These are phyloP conservation scores for Tenthredo mesomela DNA, from an alignment of 2,888 invertebrate genomes.

Conservation along the genomic window DNA sequence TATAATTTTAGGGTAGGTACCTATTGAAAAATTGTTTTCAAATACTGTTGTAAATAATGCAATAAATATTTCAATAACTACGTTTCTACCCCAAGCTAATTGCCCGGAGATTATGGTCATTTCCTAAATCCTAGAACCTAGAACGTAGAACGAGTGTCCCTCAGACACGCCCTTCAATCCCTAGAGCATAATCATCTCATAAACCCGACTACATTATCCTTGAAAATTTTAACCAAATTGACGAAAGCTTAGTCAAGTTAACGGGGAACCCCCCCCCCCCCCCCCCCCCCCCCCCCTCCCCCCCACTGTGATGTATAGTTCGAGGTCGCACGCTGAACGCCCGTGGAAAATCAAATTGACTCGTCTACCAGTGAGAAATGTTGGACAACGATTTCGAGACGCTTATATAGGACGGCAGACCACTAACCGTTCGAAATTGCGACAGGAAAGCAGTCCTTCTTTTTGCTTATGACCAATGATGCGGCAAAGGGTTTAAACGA, in stretches of 20 bases:
- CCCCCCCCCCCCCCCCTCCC: conserved; percentile 18
- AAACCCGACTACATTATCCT: conserved; percentile 15
- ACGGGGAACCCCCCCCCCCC: conserved; percentile 26
- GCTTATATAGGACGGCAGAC: conserved; percentile 25
- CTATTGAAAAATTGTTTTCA: neutral
- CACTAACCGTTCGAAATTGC: conserved; percentile 50
- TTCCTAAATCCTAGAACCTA: neutral
- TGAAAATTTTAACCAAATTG: conserved; percentile 44
- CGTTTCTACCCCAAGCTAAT: conserved; percentile 24
- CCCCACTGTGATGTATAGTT: conserved; percentile 2
- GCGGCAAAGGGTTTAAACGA: conserved; percentile 9
- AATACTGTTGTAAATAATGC: conserved; percentile 22
- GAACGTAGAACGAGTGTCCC: conserved; percentile 15
- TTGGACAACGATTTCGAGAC: conserved; percentile 42
- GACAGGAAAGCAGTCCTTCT: conserved; percentile 43
- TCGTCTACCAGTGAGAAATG: conserved; percentile 40
- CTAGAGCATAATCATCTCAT: neutral
- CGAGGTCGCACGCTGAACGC: conserved; percentile 34
- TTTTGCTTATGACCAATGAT: conserved; percentile 32
- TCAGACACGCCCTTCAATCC: conserved; percentile 29
- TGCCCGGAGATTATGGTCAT: conserved; percentile 20
- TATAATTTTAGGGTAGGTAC: conserved; percentile 14
- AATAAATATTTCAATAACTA: conserved; percentile 43
- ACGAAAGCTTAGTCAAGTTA: conserved; percentile 32
- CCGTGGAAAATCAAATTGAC: conserved; percentile 45